phyloP scores from a whole-genome alignment of 2,888 invertebrate species.

The Desoria tigrina region DNA sequence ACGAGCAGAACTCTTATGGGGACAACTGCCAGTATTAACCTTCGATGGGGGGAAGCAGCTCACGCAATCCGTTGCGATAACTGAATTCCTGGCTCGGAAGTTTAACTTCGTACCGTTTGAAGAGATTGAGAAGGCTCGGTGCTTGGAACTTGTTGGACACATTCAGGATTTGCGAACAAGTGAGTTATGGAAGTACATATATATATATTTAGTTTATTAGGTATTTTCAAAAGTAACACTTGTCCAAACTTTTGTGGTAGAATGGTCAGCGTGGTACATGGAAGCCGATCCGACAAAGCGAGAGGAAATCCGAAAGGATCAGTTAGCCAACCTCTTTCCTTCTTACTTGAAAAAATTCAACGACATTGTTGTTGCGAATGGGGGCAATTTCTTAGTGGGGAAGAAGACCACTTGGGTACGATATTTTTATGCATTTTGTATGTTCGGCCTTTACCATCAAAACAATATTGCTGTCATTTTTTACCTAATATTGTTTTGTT shows the following conservation, averaged over 20 bases:
- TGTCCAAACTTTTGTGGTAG: constrained; percentile 7
- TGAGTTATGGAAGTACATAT: constrained; percentile 54
- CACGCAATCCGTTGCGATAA: constrained; percentile 64
- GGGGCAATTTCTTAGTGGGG: constrained; percentile 34
- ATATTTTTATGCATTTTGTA: no score
- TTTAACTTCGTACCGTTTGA: constrained; percentile 62
- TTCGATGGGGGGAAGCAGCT: constrained; percentile 61
- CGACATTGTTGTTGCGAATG: constrained; percentile 27
- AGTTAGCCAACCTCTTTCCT: constrained; percentile 24
- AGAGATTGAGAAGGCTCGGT: constrained; percentile 63
- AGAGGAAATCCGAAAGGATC: constrained; percentile 15
- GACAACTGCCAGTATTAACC: constrained; percentile 62
- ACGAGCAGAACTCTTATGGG: constrained; percentile 27
- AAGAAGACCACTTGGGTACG: constrained; percentile 25
- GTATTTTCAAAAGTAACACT: neutral
- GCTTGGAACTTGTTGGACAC: constrained; percentile 63
- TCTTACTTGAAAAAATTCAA: constrained; percentile 34
- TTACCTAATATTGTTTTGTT: no score
- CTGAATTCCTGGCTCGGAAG: constrained; percentile 62
- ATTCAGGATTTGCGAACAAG: constrained; percentile 63
- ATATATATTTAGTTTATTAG: neutral
- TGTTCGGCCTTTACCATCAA: no score
- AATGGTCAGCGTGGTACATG: constrained; percentile 26
- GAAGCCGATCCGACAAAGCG: constrained; percentile 29
- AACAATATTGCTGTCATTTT: no score